These are phyloP conservation scores for Rhinolophus ferrumequinum DNA, from an alignment of 2,113 vertebrate species.

Conservation along the genomic window DNA sequence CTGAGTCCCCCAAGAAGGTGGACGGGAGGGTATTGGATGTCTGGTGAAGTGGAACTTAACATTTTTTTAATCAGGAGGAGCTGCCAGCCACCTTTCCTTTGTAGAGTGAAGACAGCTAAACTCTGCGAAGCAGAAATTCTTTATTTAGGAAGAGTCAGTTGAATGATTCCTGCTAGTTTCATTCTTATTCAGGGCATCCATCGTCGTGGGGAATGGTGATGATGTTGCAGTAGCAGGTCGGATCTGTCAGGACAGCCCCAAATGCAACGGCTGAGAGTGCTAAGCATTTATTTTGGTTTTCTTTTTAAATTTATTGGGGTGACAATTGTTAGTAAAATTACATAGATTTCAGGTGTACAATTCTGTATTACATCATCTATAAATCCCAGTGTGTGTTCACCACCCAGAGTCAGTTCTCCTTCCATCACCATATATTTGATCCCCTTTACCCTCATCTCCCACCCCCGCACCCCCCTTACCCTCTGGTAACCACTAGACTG, in stretches of 20 bases:
- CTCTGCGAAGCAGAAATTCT: conserved; percentile 18
- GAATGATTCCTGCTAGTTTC: neutral
- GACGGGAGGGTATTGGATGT: neutral
- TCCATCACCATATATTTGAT: no score
- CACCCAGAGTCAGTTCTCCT: no score
- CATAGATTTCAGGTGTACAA: no score
- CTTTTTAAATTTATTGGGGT: no score
- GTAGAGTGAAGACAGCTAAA: neutral
- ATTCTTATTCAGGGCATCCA: neutral
- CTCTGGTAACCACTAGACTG: no score
- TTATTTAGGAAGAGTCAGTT: neutral
- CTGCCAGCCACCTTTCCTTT: neutral
- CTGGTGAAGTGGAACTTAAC: neutral
- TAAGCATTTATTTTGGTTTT: neutral
- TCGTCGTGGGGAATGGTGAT: neutral
- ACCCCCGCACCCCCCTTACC: no score
- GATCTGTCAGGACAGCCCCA: neutral
- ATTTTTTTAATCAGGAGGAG: conserved; percentile 43
- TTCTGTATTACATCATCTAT: no score
- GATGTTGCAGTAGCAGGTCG: rapidly evolving
- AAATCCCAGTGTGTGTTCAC: no score
- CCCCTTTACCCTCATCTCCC: no score
- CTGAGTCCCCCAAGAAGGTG: neutral
- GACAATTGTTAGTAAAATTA: no score
- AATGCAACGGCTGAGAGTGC: neutral